Percentiles rank a stretch among this genome's conserved stretches.
phyloP scores from a whole-genome alignment of 2,888 invertebrate species.

The Galeruca laticollis region DNA sequence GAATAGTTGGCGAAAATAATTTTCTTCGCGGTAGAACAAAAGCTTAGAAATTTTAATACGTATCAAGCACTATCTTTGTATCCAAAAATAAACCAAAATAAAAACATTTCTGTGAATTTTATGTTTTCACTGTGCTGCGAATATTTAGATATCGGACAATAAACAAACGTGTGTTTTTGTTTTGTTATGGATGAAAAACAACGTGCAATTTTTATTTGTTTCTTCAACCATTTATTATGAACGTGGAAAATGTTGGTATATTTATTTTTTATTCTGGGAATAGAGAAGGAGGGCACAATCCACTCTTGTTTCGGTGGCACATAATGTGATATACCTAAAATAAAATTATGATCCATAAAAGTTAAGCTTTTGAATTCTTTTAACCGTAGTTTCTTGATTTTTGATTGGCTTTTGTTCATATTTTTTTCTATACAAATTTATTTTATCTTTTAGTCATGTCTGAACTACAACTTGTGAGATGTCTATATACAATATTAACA shows the following conservation, averaged over 20 bases:
- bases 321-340: background rate
- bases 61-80: background rate
- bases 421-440: too few relatives aligned
- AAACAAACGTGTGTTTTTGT: background rate
- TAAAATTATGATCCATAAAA: too few relatives aligned
- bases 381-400: too few relatives aligned
- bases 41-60: background rate
- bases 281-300: background rate
- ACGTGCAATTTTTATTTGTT: background rate
- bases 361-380: too few relatives aligned
- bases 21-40: background rate
- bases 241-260: background rate
- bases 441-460: too few relatives aligned
- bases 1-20: background rate
- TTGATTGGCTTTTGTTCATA: too few relatives aligned
- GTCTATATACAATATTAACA: too few relatives aligned
- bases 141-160: background rate
- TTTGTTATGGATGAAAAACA: background rate
- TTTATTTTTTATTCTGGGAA: background rate
- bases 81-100: conserved; percentile 11
- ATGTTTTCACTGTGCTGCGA: background rate
- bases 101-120: background rate
- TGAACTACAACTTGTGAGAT: too few relatives aligned
- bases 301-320: background rate
- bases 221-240: background rate